Evolutionary conservation across 1,140 invertebrate species (phyloP).

Genomic region (Lysiphlebus fabarum): DNA sequence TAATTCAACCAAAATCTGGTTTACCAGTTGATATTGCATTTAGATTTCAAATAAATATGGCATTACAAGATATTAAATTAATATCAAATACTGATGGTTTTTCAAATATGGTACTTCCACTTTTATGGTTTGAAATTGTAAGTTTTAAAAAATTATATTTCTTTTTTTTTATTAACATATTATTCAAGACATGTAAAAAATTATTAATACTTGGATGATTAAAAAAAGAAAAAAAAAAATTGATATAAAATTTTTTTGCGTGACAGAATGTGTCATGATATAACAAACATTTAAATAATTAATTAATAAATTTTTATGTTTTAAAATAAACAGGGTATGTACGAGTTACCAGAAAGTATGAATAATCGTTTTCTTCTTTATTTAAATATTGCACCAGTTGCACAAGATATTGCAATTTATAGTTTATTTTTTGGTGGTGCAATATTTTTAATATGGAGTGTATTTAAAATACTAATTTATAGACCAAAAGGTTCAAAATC

Average conservation of each 20-base stretch:
- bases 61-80: slow-evolving; percentile 62
- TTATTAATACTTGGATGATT: too few relatives aligned
- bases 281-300: not conserved
- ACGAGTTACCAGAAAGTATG: slow-evolving; percentile 61
- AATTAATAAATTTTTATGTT: slow-evolving; percentile 5
- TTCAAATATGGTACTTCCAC: slow-evolving; percentile 65
- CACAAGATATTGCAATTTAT: slow-evolving; percentile 61
- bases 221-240: too few relatives aligned
- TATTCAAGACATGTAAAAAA: too few relatives aligned
- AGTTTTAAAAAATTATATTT: slow-evolving; percentile 54
- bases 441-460: slow-evolving; percentile 53
- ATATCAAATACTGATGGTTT: slow-evolving; percentile 65
- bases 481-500: slow-evolving; percentile 30
- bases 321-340: slow-evolving; percentile 61
- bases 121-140: slow-evolving; percentile 84
- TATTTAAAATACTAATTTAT: slow-evolving; percentile 47
- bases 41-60: slow-evolving; percentile 83
- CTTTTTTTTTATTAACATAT: too few relatives aligned
- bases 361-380: slow-evolving; percentile 68
- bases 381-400: slow-evolving; percentile 64
- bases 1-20: slow-evolving; percentile 74
- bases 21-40: slow-evolving; percentile 69
- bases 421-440: slow-evolving; percentile 57
- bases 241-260: too few relatives aligned
- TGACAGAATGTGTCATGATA: too few relatives aligned